Base-by-base conservation (phyloP, 2,113 vertebrate genomes). In the Bubo bubo region DNA sequence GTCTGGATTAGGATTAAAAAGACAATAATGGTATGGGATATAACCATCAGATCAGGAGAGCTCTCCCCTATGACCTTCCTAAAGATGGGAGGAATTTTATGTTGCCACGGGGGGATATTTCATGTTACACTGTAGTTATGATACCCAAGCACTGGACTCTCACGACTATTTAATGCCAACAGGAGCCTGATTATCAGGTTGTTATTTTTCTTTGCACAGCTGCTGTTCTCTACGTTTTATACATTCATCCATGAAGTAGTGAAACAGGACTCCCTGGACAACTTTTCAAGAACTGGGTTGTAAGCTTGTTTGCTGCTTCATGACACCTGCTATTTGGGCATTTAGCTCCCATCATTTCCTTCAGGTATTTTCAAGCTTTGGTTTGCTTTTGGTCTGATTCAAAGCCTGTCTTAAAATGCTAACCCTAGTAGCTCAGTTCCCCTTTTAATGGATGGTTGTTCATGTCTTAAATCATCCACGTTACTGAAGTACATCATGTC, bases 191-290 rank as follows among this genome's bases (percentile, higher is more conserved):
- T 97, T 94, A 96, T 37, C 79, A 88, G 64, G 87, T 96, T 85
- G 90, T 94, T 97, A 90, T 96, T 96, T 96, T 90, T 77, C 95
- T 95, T 96, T 93, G 92, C 90, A 96, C 97, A 97, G 93, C 95
- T 96, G 97, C 88, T 94, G 84, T 73, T 95, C 90, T 64, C 77
- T 58, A 45, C 17, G 10, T 91, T 96, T 97, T 91, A 94, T 77
- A 90, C 1, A 6, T 84, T 94, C 84, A 79, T 68, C 87, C 87
- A 53, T 4, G 37, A 89, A 97, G 91, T 0, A 88, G 67, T 73
- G 76, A 95, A 95, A 94, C 72, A 5, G 68, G 94, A 84, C 68
- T 95, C 96, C 80, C 94, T 32, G 66, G 91, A 72, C 79, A 93
- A 96, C 87, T 90, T 93, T 88, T 85, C 74, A 66, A 91, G 95